Evolutionary conservation across 2,797 vertebrate genomes (phyloP), one percentile per base, ranked within the genome.

Genomic region (Acanthopagrus latus): DNA sequence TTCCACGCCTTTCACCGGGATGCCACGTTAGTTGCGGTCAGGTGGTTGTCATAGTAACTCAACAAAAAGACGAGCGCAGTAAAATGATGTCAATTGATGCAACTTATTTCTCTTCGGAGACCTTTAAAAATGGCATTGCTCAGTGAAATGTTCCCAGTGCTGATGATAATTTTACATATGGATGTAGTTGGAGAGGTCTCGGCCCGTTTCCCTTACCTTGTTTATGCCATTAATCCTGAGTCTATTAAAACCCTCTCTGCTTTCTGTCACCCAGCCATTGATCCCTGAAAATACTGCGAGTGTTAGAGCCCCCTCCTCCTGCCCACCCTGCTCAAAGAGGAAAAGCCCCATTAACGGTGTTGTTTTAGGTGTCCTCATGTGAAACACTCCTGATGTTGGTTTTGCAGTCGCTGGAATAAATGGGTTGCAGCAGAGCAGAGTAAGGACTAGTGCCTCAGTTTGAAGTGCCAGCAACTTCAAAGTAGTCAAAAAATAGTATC

Each of bases 311-410:
- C 50, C 41, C 43, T 62, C 12, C 56, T 58, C 51, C 55, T 6
- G 8, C 13, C n/a, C 1, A 5, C 57, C 41, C n/a, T 18, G 56
- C 71, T 71, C 14, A 16, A 14, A 65, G 72, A 80, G 86, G 80
- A 82, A 75, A 84, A 76, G 71, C 46, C 70, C 60, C 23, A 80
- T 89, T 89, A 86, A 76, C 55, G 21, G 48, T 85, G 83, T 78
- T 86, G 66, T 83, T 86, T 85, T 78, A 85, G 81, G 68, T 85
- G 88, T 65, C 54, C 27, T 44, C 25, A 14, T 60, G 50, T 58
- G 21, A 74, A 76, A 48, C 56, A 78, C 56, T 52, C 57, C 47
- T 50, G 64, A 13, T 64, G 68, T 72, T 80, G 68, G n/a, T 64
- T 62, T 70, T 59, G 25, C 29, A 59, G 44, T 38, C 38, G 41